These are phyloP conservation scores for Nomada fabriciana DNA, from an alignment of 2,888 invertebrate genomes.

Conservation along the genomic window DNA sequence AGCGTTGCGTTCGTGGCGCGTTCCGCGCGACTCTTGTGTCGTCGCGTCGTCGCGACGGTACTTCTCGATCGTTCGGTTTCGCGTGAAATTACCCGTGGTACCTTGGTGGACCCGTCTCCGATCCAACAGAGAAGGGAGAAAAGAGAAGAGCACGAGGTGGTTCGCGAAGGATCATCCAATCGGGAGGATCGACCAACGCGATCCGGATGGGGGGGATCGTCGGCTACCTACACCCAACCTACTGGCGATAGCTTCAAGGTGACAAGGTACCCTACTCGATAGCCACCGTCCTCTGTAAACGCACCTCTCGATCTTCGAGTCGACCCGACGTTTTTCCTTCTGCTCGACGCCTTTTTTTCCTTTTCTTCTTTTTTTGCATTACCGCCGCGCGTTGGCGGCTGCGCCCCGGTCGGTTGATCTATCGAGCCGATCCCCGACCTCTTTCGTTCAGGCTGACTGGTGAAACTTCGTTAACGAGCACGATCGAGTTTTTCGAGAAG, in stretches of 20 bases:
- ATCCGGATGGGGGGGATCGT: slow-evolving; percentile 64
- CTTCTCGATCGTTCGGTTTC: slow-evolving; percentile 16
- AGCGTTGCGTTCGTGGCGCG: slow-evolving; percentile 34
- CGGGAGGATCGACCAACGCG: slow-evolving; percentile 56
- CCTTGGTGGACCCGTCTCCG: slow-evolving; percentile 13
- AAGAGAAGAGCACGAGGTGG: slow-evolving; percentile 33
- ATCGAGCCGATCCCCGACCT: slow-evolving; percentile 10
- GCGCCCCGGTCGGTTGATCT: not conserved
- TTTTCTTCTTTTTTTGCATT: not conserved
- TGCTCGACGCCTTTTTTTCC: not conserved
- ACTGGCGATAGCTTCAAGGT: slow-evolving; percentile 69
- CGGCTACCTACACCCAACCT: slow-evolving; percentile 70
- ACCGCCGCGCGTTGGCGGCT: slow-evolving; percentile 33
- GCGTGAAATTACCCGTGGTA: not conserved
- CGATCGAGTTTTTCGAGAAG: slow-evolving; percentile 21
- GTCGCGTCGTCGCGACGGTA: slow-evolving; percentile 10
- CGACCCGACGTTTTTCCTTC: slow-evolving; percentile 37
- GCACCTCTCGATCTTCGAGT: slow-evolving; percentile 59
- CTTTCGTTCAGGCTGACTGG: not conserved
- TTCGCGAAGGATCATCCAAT: slow-evolving; percentile 67
- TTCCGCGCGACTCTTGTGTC: slow-evolving; percentile 9
- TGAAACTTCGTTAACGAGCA: slow-evolving; percentile 17
- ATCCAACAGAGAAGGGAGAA: not conserved
- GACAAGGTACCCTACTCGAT: slow-evolving; percentile 65
- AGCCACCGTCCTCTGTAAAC: slow-evolving; percentile 45